A percentile compares a stretch with the other conserved stretches of the same genome.
phyloP scores from a whole-genome alignment of 2,113 vertebrate species.

The Chamaetylas fuelleborni region DNA sequence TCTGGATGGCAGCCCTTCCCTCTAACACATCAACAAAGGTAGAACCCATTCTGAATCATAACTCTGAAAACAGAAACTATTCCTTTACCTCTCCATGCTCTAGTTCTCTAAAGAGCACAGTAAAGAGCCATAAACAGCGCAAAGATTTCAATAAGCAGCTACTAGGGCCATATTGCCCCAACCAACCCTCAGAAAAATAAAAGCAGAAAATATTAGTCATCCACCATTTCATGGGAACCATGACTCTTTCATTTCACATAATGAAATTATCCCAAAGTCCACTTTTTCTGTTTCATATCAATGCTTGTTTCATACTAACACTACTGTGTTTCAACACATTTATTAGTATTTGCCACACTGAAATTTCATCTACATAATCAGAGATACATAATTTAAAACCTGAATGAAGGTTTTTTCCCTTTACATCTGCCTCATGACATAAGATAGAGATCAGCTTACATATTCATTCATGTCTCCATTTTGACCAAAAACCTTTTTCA shows the following conservation, averaged over 20 bases:
- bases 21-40: neutral
- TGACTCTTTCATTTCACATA: neutral
- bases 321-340: neutral
- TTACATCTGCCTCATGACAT: neutral
- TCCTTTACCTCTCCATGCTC: neutral
- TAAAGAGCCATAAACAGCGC: neutral
- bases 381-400: neutral
- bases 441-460: neutral
- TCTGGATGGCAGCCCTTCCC: neutral
- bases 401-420: neutral
- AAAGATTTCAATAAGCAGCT: neutral
- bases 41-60: neutral
- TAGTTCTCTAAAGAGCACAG: neutral
- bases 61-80: neutral
- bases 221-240: neutral
- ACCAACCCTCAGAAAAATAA: neutral
- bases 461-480: neutral
- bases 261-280: neutral
- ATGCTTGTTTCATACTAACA: neutral
- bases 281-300: neutral
- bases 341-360: neutral
- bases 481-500: neutral
- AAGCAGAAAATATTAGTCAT: neutral
- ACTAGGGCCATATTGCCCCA: neutral
- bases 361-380: neutral